Evolutionary conservation across 2,113 vertebrate species (phyloP), one percentile per base, ranked within the genome.

Genomic region (Burhinus bistriatus): DNA sequence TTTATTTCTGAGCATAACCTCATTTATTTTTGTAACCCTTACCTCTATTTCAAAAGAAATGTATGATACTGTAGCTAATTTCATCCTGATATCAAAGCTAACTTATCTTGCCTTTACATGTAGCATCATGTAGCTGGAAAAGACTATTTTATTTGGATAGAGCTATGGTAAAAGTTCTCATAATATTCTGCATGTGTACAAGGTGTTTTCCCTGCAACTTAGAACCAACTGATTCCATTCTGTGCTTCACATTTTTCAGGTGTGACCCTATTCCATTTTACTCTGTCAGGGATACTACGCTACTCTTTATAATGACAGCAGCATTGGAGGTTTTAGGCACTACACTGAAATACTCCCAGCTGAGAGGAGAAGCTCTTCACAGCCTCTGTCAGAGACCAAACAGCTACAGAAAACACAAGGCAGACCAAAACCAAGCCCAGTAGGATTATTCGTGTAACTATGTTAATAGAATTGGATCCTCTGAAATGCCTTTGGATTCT

Each of bases 1-100:
- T 96, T 92, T 86, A 79, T 81, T 83, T 71, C 59, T 83, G 55
- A 88, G 51, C 55, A 83, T 75, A 92, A 84, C 55, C 51, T 92
- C 32, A 81, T 95, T 86, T 77, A 78, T 83, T 93, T 95, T 95
- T 90, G 47, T 77, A 88, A 68, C 32, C 13, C 45, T 81, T 94
- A 45, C 64, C 76, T 90, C 6, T 2, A 75, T 90, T 94, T 89
- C 51, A 78, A 72, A 82, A 85, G 14, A 61, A 78, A 73, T 70
- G 3, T 62, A 36, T 83, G 32, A 77, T 86, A 49, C 34, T 73
- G 49, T 38, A 80, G 51, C 68, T 91, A 90, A 91, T 92, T 92
- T 94, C 55, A 71, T 77, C 79, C 66, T 85, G 85, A 72, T 90
- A 93, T 30, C 42, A 86, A 72, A 88, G 64, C 29, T 92, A 78